Conservation (phyloP, 2,888 invertebrate species). For the Nymphalis polychloros region DNA sequence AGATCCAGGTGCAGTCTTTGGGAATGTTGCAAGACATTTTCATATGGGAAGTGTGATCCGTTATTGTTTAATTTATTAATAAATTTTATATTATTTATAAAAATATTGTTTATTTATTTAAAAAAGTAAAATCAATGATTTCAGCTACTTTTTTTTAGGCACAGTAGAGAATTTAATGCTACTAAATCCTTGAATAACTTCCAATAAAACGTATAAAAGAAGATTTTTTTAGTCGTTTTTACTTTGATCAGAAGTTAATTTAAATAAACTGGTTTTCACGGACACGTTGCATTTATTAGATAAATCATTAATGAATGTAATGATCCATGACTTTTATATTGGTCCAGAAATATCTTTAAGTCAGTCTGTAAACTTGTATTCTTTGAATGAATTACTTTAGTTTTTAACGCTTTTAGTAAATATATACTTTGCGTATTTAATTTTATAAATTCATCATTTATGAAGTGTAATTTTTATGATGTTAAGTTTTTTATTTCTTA, state of each 20-base stretch:
- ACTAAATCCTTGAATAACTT: too few relatives aligned
- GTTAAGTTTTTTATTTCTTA: too few relatives aligned
- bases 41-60: slow-evolving; percentile 65
- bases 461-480: too few relatives aligned
- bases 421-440: too few relatives aligned
- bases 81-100: background rate
- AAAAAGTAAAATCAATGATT: background rate
- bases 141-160: background rate
- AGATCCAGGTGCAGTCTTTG: slow-evolving; percentile 63
- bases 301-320: background rate
- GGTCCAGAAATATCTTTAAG: too few relatives aligned
- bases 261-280: slow-evolving; percentile 2
- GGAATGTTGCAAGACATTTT: slow-evolving; percentile 75
- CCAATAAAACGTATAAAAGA: background rate
- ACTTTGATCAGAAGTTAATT: background rate
- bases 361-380: too few relatives aligned
- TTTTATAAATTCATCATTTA: too few relatives aligned
- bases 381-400: too few relatives aligned
- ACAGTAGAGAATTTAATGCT: background rate
- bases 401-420: too few relatives aligned
- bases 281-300: background rate
- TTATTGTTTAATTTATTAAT: background rate
- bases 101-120: background rate
- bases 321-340: background rate
- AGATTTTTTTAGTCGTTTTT: background rate